These are phyloP conservation scores for Charanyca ferruginea DNA, from an alignment of 2,888 invertebrate species.

Conservation along the genomic window DNA sequence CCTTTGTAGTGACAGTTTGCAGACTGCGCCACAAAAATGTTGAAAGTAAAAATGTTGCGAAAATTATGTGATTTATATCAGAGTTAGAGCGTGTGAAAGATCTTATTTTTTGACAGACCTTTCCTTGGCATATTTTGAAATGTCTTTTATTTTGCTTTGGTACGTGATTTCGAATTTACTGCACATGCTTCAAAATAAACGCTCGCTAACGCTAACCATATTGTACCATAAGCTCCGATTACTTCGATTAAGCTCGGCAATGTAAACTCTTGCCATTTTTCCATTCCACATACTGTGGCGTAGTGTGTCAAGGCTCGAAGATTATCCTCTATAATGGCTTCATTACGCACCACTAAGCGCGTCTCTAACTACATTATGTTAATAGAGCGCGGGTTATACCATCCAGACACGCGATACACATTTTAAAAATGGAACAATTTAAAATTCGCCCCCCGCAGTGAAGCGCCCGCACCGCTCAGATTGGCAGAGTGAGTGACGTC, in stretches of 20 bases:
- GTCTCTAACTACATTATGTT: slow-evolving; percentile 77
- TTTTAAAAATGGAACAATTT: slow-evolving; percentile 83
- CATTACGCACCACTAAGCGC: slow-evolving; percentile 75
- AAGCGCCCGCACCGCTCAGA: slow-evolving; percentile 82
- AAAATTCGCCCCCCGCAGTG: slow-evolving; percentile 87
- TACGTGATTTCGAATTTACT: neutral
- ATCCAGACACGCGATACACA: slow-evolving; percentile 85
- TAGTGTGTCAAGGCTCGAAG: slow-evolving; percentile 61
- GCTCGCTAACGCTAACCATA: neutral
- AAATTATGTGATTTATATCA: slow-evolving; percentile 48
- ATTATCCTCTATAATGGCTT: slow-evolving; percentile 77
- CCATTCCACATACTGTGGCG: slow-evolving; percentile 44
- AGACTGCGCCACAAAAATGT: slow-evolving; percentile 46
- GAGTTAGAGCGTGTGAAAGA: slow-evolving; percentile 60
- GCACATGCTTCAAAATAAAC: neutral
- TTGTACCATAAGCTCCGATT: slow-evolving; percentile 9
- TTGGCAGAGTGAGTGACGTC: slow-evolving; percentile 90
- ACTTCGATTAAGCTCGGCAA: slow-evolving; percentile 19
- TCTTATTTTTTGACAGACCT: slow-evolving; percentile 33
- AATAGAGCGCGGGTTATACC: slow-evolving; percentile 81
- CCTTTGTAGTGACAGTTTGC: slow-evolving; percentile 50
- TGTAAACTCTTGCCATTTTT: slow-evolving; percentile 40
- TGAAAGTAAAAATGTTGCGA: slow-evolving; percentile 49
- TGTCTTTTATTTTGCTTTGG: neutral
- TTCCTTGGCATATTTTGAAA: slow-evolving; percentile 29